Percentiles rank a stretch among this genome's conserved stretches.
These are phyloP conservation scores for Bicyclus anynana DNA, from an alignment of 1,140 invertebrate genomes.

Conservation along the genomic window DNA sequence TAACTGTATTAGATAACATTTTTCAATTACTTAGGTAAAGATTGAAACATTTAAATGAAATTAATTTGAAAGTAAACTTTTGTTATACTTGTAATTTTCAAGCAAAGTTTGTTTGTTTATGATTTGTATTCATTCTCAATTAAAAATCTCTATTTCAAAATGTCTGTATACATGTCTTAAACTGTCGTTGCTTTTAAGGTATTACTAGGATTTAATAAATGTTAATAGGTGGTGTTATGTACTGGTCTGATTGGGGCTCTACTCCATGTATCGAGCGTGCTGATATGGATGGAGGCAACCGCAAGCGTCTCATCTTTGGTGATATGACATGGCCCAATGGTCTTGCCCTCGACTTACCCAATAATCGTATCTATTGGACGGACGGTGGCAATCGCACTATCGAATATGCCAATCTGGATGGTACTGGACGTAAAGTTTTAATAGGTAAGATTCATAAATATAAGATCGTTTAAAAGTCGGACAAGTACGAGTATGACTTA, in stretches of 20 bases:
- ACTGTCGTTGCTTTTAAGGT: no score
- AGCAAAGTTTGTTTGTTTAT: no score
- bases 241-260: slow-evolving; percentile 94
- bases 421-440: slow-evolving; percentile 82
- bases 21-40: no score
- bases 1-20: not conserved
- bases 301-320: slow-evolving; percentile 82
- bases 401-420: slow-evolving; percentile 89
- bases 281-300: slow-evolving; percentile 90
- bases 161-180: no score
- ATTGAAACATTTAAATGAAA: no score
- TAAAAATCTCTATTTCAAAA: no score
- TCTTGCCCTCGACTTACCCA: slow-evolving; percentile 86
- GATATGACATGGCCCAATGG: slow-evolving; percentile 90
- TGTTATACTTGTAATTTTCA: no score
- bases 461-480: no score
- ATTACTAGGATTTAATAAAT: no score
- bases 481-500: no score
- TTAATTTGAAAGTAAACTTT: no score
- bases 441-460: slow-evolving; percentile 68
- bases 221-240: slow-evolving; percentile 85
- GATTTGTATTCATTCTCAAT: no score
- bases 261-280: slow-evolving; percentile 90
- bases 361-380: slow-evolving; percentile 87
- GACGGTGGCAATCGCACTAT: slow-evolving; percentile 89